These are phyloP conservation scores for Drosophila bifasciata DNA, from an alignment of 1,140 invertebrate genomes.

Conservation along the genomic window DNA sequence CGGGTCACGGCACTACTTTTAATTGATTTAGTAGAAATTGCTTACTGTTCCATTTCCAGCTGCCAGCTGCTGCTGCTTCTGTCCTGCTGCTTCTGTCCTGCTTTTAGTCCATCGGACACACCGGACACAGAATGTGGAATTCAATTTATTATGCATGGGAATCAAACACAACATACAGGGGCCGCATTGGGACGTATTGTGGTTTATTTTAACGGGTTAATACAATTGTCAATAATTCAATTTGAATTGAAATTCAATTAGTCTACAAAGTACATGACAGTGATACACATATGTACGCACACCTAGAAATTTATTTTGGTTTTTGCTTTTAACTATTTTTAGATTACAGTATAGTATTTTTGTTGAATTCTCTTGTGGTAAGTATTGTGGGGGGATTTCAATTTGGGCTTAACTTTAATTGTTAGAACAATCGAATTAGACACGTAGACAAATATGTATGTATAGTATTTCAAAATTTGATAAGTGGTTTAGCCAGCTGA, in stretches of 20 bases:
- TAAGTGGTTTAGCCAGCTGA: conserved; percentile 52
- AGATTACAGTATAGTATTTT: conserved; percentile 4
- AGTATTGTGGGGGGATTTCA: conserved; percentile 10
- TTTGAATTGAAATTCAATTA: conserved; percentile 63
- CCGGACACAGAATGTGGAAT: conserved; percentile 23
- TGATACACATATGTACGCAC: conserved; percentile 18
- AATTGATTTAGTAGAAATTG: conserved; percentile 72
- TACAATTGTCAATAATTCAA: conserved; percentile 60
- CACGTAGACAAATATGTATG: conserved; percentile 71
- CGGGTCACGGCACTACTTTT: conserved; percentile 35
- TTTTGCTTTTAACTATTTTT: conserved; percentile 21
- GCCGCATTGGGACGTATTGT: conserved; percentile 30
- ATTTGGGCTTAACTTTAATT: conserved; percentile 31
- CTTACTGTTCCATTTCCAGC: conserved; percentile 11
- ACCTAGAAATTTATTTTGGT: conserved; percentile 53
- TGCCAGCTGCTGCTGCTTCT: neutral
- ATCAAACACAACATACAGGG: conserved; percentile 48
- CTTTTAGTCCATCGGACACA: conserved; percentile 6
- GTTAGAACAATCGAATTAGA: conserved; percentile 70
- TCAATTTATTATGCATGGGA: conserved; percentile 50
- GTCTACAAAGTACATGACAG: conserved; percentile 50
- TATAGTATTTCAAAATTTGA: conserved; percentile 53
- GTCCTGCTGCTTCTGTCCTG: neutral
- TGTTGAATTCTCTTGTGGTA: conserved; percentile 6
- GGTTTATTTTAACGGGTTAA: conserved; percentile 61